Base-by-base conservation (phyloP, 2,888 invertebrate genomes). In the Eumacrocentrus americanus region DNA sequence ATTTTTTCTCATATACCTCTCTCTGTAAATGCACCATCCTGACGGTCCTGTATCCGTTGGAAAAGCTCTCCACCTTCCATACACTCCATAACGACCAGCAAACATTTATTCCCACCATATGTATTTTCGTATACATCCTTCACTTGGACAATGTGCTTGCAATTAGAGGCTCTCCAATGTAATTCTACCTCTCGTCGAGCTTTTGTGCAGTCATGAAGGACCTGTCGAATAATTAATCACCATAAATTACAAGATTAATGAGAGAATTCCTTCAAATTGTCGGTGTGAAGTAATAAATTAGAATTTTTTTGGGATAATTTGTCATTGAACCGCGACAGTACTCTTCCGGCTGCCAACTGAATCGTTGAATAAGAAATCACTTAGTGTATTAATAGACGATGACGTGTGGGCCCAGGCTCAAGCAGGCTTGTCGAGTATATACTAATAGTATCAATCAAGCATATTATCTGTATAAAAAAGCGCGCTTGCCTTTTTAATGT, bases 51-150 rank as follows among this genome's bases (percentile, higher is more conserved):
- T 78, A 99, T 99, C 76, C 97, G 87, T 79, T 94, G 92, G 83
- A 99, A 99, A 61, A 99, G 84, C 81, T 99, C 98, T 0, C 98
- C 98, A 3, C 98, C 98, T 80, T 94, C 95, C 98, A 99, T 98
- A 74, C 91, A 96, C 86, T 99, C 99, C 98, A 99, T 99, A n/a
- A 99, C 91, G 35, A 99, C 95, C 5, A 99, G 86, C 1, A 99
- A 86, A 82, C 98, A 98, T 72, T 92, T 90, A 70, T 92, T 91
- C 7, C 91, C 92, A 65, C 91, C 90, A 77, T 97, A 96, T n/a
- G 91, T 87, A 82, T 99, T 99, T 83, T 98, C 97, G 81, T 96
- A 99, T 22, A 98, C 95, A 83, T 98, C 97, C 68, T 89, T 83
- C 67, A 91, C 88, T 81, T 92, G 91, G 5, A 99, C 99, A 73